A percentile compares a stretch with the other conserved stretches of the same genome.
These are phyloP conservation scores for Panulirus ornatus DNA, from an alignment of 1,140 invertebrate genomes.

Conservation along the genomic window DNA sequence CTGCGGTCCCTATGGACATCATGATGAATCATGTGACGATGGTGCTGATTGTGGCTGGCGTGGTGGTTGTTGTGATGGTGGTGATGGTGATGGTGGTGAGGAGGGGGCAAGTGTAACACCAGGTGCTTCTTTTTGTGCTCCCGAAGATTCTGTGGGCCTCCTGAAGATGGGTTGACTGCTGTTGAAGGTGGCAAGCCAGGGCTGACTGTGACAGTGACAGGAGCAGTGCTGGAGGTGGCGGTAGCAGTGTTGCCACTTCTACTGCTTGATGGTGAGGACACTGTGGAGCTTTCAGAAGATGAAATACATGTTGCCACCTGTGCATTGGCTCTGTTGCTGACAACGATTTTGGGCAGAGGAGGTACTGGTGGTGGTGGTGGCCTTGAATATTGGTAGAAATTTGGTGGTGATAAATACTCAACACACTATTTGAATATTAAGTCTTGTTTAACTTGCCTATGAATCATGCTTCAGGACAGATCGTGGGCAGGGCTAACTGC, in stretches of 20 bases:
- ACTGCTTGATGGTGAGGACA: not conserved
- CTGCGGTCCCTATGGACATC: constrained; percentile 59
- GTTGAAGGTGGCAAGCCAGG: not conserved
- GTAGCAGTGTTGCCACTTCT: not conserved
- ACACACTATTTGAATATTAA: constrained; percentile 24
- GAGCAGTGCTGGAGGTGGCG: not conserved
- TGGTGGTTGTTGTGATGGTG: constrained; percentile 56
- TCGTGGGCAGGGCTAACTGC: no score
- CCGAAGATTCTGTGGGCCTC: constrained; percentile 44
- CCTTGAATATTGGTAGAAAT: constrained; percentile 4
- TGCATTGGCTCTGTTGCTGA: not conserved
- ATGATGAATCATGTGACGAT: constrained; percentile 46
- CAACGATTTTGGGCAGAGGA: constrained; percentile 29
- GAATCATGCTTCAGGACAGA: no score
- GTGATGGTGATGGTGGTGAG: constrained; percentile 60
- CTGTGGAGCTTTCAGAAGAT: not conserved
- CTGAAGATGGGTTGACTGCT: not conserved
- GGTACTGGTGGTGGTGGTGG: constrained; percentile 39
- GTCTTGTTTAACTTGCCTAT: no score
- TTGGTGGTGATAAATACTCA: constrained; percentile 21
- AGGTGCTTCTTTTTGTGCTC: constrained; percentile 72
- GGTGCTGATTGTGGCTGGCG: constrained; percentile 47
- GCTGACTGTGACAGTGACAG: not conserved
- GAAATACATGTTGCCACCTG: constrained; percentile 20
- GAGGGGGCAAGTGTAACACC: constrained; percentile 69